A percentile compares a stretch with the other conserved stretches of the same genome.
phyloP scores from a whole-genome alignment of 1,140 invertebrate species.

The Phthorimaea operculella region DNA sequence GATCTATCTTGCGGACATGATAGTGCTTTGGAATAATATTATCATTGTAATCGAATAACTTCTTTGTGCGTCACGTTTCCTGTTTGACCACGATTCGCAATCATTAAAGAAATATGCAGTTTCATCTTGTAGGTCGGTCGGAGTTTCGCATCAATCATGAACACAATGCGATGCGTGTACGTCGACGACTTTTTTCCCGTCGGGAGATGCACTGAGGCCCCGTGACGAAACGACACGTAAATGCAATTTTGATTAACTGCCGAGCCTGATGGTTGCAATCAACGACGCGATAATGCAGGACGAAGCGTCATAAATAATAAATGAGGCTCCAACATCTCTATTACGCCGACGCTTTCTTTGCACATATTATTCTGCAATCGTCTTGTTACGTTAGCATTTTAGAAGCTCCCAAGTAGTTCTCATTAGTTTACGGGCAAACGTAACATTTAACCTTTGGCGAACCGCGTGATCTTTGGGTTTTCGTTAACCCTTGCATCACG shows the following conservation, averaged over 20 bases:
- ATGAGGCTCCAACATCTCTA: background rate
- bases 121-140: background rate
- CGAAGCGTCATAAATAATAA: background rate
- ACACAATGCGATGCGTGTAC: constrained; percentile 24
- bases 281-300: background rate
- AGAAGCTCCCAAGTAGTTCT: too few relatives aligned
- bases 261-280: background rate
- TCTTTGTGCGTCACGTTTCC: too few relatives aligned
- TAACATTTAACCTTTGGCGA: background rate
- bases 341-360: background rate
- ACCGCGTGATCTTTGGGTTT: background rate
- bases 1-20: background rate
- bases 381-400: background rate
- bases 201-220: constrained; percentile 24
- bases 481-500: background rate
- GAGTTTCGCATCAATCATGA: constrained; percentile 38
- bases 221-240: constrained; percentile 50
- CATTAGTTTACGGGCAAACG: background rate
- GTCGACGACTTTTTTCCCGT: constrained; percentile 32
- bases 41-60: background rate
- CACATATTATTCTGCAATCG: background rate
- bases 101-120: background rate
- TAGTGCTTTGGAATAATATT: background rate
- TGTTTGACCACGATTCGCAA: too few relatives aligned
- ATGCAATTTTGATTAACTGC: constrained; percentile 59